These are phyloP conservation scores for Phrynocephalus versicolor DNA, from an alignment of 2,113 vertebrate species.

Conservation along the genomic window DNA sequence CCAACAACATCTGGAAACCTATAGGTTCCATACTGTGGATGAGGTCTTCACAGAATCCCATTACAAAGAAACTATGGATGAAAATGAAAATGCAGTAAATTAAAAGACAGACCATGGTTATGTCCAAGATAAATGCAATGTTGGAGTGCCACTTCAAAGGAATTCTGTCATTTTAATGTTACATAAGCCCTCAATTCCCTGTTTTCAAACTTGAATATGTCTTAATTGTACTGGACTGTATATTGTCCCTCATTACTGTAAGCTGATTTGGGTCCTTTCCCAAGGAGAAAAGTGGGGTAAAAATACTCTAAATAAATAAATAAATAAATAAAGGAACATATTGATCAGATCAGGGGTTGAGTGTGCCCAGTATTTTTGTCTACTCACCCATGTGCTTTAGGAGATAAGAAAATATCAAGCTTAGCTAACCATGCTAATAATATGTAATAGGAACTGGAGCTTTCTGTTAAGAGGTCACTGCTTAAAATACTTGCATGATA, in stretches of 20 bases:
- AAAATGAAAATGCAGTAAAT: neutral
- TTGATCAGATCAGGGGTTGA: slow-evolving; percentile 26
- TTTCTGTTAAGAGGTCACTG: neutral
- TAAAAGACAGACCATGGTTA: neutral
- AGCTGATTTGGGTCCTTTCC: no score
- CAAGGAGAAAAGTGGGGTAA: no score
- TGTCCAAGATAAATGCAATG: neutral
- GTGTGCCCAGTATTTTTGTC: neutral
- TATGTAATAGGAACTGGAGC: slow-evolving; percentile 1
- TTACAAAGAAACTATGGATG: neutral
- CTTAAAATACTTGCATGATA: neutral
- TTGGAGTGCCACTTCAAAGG: slow-evolving; percentile 42
- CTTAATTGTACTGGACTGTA: no score
- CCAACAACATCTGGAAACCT: no score
- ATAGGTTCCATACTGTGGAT: neutral
- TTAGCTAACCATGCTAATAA: neutral
- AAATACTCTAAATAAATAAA: no score
- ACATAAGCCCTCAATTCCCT: no score
- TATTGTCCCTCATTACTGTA: no score
- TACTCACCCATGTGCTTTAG: slow-evolving; percentile 25
- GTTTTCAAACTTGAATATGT: no score
- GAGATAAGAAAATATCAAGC: slow-evolving; percentile 17
- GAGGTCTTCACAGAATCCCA: neutral
- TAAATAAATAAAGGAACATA: no score
- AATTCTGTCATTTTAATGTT: no score